These are phyloP conservation scores for Macaria notata DNA, from an alignment of 2,888 invertebrate genomes.

Conservation along the genomic window DNA sequence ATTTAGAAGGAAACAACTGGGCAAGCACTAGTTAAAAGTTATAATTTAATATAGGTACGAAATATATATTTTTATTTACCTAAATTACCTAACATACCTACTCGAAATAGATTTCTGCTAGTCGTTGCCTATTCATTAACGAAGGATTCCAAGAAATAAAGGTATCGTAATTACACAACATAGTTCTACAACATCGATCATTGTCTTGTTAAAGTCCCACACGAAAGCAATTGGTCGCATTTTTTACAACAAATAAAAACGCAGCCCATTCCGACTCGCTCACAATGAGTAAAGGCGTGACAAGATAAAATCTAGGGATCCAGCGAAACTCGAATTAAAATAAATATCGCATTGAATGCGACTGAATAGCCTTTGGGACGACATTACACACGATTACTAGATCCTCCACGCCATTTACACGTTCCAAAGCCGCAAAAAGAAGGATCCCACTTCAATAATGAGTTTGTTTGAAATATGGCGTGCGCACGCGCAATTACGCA, in stretches of 20 bases:
- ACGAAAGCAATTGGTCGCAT: constrained; percentile 55
- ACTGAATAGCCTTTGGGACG: constrained; percentile 71
- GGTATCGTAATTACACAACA: constrained; percentile 20
- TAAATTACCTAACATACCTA: no score
- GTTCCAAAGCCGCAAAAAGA: constrained; percentile 43
- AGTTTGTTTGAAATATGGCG: constrained; percentile 62
- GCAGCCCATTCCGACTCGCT: constrained; percentile 56
- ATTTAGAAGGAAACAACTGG: no score
- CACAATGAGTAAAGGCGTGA: constrained; percentile 73
- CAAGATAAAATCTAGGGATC: constrained; percentile 74
- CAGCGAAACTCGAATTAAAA: constrained; percentile 69
- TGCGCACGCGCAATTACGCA: constrained; percentile 60
- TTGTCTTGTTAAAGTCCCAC: constrained; percentile 61
- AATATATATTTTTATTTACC: no score
- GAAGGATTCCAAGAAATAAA: constrained; percentile 8
- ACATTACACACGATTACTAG: constrained; percentile 74
- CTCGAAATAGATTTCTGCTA: no score
- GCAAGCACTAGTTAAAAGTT: no score
- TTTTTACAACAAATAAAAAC: constrained; percentile 59
- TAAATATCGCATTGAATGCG: constrained; percentile 72
- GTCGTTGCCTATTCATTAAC: no score
- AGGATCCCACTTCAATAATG: constrained; percentile 47
- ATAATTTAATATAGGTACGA: no score
- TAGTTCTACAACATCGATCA: constrained; percentile 38
- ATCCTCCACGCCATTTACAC: constrained; percentile 56